phyloP scores from a whole-genome alignment of 2,797 vertebrate genomes.

The Luscinia luscinia region DNA sequence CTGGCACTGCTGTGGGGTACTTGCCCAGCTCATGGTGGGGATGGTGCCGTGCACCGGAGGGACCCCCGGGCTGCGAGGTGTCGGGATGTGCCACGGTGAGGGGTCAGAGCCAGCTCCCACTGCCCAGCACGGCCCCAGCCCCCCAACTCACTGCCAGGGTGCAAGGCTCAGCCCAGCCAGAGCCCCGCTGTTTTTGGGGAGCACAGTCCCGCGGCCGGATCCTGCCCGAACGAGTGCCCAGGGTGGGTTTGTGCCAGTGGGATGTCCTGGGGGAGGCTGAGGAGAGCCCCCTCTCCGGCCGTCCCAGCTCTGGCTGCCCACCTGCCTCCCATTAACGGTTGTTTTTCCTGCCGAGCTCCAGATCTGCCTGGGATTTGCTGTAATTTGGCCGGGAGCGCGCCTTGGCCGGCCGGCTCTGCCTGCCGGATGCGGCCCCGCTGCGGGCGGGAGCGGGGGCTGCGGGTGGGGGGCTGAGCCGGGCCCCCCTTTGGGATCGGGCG shows the following conservation, averaged over 20 bases:
- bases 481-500: neutral
- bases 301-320: neutral
- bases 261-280: neutral
- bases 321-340: slow-evolving; percentile 62
- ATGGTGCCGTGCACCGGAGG: fast-evolving
- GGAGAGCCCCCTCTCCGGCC: fast-evolving
- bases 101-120: neutral
- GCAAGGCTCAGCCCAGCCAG: neutral
- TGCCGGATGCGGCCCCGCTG: slow-evolving; percentile 42
- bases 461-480: neutral
- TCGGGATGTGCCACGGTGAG: fast-evolving
- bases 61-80: neutral
- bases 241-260: neutral
- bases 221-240: neutral
- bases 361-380: slow-evolving; percentile 55
- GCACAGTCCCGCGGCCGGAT: fast-evolving
- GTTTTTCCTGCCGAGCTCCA: slow-evolving; percentile 47
- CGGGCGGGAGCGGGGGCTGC: neutral
- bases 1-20: fast-evolving
- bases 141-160: fast-evolving
- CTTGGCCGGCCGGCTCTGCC: slow-evolving; percentile 24
- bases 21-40: neutral
- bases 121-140: neutral
- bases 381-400: slow-evolving; percentile 30
- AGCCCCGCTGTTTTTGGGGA: neutral